These are phyloP conservation scores for Esox niger DNA, from an alignment of 2,113 vertebrate species.

Conservation along the genomic window DNA sequence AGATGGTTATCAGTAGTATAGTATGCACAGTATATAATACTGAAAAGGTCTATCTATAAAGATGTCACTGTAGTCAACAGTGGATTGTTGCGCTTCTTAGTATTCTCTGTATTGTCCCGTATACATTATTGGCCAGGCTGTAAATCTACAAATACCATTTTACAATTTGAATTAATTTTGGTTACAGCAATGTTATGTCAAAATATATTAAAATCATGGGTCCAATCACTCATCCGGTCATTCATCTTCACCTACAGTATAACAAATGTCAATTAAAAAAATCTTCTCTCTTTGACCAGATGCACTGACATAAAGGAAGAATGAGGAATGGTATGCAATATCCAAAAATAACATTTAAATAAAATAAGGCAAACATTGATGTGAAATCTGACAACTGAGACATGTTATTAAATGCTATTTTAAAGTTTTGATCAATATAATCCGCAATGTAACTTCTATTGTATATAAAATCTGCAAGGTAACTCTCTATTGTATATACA, in stretches of 20 bases:
- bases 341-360: background rate
- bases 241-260: background rate
- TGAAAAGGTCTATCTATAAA: no score
- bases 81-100: no score
- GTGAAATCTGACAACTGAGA: no score
- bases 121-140: background rate
- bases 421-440: no score
- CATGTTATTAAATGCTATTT: no score
- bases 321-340: background rate
- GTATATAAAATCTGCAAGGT: no score
- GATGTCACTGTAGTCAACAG: no score
- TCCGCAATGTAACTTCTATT: no score
- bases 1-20: no score
- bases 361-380: background rate
- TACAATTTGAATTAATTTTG: background rate
- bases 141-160: background rate
- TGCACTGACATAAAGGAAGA: background rate
- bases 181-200: background rate
- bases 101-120: no score
- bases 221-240: background rate
- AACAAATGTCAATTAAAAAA: background rate
- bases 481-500: no score
- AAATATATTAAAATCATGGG: background rate
- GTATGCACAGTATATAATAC: no score
- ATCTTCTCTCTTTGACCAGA: background rate